phyloP scores from a whole-genome alignment of 2,113 vertebrate genomes.

The Microtus pennsylvanicus region DNA sequence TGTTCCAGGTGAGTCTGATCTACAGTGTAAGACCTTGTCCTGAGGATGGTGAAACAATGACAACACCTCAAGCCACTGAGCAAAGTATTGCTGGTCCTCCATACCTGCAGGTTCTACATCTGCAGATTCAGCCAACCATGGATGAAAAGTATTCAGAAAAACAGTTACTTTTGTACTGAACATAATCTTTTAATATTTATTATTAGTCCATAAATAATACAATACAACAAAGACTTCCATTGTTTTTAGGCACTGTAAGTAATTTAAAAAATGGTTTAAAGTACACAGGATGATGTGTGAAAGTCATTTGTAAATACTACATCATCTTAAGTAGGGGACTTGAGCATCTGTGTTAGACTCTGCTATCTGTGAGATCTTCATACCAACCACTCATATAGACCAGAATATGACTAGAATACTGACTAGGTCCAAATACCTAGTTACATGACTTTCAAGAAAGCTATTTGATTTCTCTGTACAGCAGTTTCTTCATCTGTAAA shows the following conservation, averaged over 20 bases:
- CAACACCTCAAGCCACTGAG: slow-evolving; percentile 7
- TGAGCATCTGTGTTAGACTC: background rate
- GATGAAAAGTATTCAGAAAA: background rate
- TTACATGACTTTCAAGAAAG: background rate
- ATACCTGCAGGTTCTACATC: background rate
- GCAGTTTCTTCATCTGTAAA: slow-evolving; percentile 47
- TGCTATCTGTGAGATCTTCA: background rate
- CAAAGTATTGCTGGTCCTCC: background rate
- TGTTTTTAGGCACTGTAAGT: background rate
- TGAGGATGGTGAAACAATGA: background rate
- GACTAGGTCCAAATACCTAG: background rate
- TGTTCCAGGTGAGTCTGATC: background rate
- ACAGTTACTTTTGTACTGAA: background rate
- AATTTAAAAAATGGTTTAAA: background rate
- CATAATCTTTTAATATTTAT: background rate
- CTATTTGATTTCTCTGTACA: slow-evolving; percentile 13
- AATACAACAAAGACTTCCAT: background rate
- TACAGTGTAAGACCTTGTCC: background rate
- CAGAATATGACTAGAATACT: background rate
- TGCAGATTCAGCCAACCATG: background rate
- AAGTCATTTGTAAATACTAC: background rate
- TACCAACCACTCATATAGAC: background rate
- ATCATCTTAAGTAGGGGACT: background rate
- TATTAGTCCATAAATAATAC: background rate
- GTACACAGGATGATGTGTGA: background rate